These are phyloP conservation scores for Odontothrips loti DNA, from an alignment of 2,888 invertebrate genomes.

Conservation along the genomic window DNA sequence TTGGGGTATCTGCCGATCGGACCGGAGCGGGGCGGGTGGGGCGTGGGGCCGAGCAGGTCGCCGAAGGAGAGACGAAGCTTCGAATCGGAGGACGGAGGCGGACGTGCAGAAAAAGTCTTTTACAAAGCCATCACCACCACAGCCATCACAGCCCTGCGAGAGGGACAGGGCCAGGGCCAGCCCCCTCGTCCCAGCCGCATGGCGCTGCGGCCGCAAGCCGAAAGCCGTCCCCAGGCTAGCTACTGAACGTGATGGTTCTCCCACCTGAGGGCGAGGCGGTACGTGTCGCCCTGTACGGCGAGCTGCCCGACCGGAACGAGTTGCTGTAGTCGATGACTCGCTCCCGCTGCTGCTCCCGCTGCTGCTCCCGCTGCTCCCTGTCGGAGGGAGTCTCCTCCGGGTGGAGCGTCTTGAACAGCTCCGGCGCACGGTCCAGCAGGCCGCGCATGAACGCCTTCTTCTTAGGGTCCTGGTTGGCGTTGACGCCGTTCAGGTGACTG, in stretches of 20 bases:
- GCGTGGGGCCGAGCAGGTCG: not conserved
- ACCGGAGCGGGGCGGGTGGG: no score
- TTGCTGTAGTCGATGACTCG: constrained; percentile 40
- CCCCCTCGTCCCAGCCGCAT: no score
- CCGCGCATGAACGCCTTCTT: constrained; percentile 65
- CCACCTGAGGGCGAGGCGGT: constrained; percentile 14
- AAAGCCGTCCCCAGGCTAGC: not conserved
- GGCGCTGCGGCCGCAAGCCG: not conserved
- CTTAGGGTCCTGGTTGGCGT: constrained; percentile 53
- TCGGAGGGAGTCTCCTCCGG: constrained; percentile 51
- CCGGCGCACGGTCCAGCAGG: constrained; percentile 66
- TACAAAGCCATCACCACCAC: constrained; percentile 11
- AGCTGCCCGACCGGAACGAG: constrained; percentile 39
- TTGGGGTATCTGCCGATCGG: no score
- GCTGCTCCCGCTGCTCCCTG: constrained; percentile 49
- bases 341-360: constrained; percentile 34
- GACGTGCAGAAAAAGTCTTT: not conserved
- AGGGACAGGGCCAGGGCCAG: no score
- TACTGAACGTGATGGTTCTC: constrained; percentile 22
- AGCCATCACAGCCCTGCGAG: no score
- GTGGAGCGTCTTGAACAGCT: constrained; percentile 65
- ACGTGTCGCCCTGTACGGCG: constrained; percentile 32
- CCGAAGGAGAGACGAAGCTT: not conserved
- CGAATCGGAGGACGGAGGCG: not conserved
- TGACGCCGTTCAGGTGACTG: constrained; percentile 44